phyloP scores from a whole-genome alignment of 2,797 vertebrate species.

The Mormyrops boulengeri region DNA sequence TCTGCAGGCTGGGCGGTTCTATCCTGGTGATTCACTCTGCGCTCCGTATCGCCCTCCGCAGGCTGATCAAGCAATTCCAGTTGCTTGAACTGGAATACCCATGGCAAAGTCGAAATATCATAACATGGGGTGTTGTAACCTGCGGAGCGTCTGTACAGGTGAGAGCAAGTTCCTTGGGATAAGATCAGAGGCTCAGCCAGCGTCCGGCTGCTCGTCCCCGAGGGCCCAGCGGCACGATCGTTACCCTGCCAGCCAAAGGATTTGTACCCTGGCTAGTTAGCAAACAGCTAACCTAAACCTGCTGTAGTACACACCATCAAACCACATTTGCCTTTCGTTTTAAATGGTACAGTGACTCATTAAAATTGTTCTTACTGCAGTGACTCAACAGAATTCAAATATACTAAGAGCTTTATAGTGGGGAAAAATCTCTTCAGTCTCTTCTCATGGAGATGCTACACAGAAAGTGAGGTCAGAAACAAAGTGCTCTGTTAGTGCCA shows the following conservation, averaged over 20 bases:
- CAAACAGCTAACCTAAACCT: not conserved
- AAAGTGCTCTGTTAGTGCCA: not conserved
- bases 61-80: no score
- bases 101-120: no score
- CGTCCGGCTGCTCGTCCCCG: not conserved
- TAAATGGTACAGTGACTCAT: not conserved
- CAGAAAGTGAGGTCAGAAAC: not conserved
- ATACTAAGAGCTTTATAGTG: not conserved
- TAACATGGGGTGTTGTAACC: no score
- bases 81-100: no score
- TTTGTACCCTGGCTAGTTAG: not conserved
- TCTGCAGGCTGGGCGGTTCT: not conserved
- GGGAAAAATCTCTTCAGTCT: not conserved
- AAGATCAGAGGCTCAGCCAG: not conserved
- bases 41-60: no score
- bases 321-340: not conserved
- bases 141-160: not conserved
- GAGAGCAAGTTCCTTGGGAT: not conserved
- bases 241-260: not conserved
- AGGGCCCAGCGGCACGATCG: not conserved
- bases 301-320: not conserved
- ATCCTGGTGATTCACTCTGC: no score
- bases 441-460: not conserved
- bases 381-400: not conserved
- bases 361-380: not conserved